Conservation (phyloP, 2,888 invertebrate genomes). For the Hirtodrosophila confusa region DNA sequence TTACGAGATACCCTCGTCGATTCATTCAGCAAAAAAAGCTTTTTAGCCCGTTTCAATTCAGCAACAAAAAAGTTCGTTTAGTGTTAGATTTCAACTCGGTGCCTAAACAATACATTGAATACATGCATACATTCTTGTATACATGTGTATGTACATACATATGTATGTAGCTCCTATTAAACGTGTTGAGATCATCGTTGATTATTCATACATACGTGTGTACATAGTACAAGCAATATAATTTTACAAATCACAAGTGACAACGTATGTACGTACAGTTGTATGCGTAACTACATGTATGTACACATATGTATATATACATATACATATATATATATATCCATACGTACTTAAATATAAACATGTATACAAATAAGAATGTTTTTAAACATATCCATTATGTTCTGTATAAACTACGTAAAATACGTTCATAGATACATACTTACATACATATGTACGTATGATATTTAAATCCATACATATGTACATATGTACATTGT, state of each 20-base stretch:
- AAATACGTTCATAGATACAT: too few species aligned
- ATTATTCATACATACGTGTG: too few species aligned
- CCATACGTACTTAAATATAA: constrained; percentile 1
- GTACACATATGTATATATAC: constrained; percentile 4
- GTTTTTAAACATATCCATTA: too few species aligned
- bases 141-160: too few species aligned
- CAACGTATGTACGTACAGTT: constrained; percentile 28
- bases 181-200: constrained; percentile 65
- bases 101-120: constrained; percentile 62
- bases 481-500: too few species aligned
- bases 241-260: constrained; percentile 30
- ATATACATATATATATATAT: constrained; percentile 2
- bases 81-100: constrained; percentile 65
- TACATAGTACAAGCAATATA: too few species aligned
- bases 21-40: constrained; percentile 47
- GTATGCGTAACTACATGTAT: constrained; percentile 15
- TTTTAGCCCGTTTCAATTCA: constrained; percentile 37
- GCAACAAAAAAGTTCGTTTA: constrained; percentile 61
- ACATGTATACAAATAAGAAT: background rate
- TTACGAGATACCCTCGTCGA: constrained; percentile 42
- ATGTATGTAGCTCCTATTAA: constrained; percentile 55
- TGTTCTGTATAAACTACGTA: too few species aligned
- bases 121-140: too few species aligned
- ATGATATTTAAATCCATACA: too few species aligned
- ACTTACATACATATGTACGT: constrained; percentile 3